phyloP scores from a whole-genome alignment of 1,140 invertebrate species.

The Hyles euphorbiae region DNA sequence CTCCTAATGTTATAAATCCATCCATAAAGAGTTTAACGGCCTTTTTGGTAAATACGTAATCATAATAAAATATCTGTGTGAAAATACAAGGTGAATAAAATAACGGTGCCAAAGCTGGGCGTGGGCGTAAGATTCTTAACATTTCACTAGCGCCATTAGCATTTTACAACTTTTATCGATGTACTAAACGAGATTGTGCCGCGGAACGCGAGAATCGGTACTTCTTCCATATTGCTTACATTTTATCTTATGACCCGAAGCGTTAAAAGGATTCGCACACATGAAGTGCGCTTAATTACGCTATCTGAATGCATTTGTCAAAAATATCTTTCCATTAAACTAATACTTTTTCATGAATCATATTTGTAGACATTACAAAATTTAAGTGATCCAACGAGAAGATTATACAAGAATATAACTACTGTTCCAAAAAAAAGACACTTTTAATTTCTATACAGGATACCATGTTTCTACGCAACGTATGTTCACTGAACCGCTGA shows the following conservation, averaged over 20 bases:
- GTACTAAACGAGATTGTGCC: conserved; percentile 50
- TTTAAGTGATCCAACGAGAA: too few species aligned
- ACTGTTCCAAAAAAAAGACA: too few species aligned
- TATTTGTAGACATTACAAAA: too few species aligned
- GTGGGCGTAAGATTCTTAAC: conserved; percentile 66
- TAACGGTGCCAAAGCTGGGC: conserved; percentile 44
- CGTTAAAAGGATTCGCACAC: conserved; percentile 9
- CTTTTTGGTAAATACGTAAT: conserved; percentile 21
- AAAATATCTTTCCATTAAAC: too few species aligned
- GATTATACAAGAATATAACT: too few species aligned
- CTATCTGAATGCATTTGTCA: conserved; percentile 10
- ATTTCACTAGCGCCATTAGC: conserved; percentile 65
- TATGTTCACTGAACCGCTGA: too few species aligned
- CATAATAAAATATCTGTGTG: conserved; percentile 21
- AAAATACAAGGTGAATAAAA: conserved; percentile 40
- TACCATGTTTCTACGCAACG: too few species aligned
- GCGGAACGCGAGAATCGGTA: conserved; percentile 42
- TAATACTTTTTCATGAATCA: too few species aligned
- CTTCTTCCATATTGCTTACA: conserved; percentile 41
- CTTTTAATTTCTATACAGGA: too few species aligned
- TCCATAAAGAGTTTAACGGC: conserved; percentile 7
- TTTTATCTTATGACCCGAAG: conserved; percentile 33
- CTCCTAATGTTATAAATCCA: conserved; percentile 11
- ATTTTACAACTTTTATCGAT: conserved; percentile 71
- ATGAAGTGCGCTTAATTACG: conserved; percentile 10